Conservation (phyloP, 2,888 invertebrate genomes). For the Octonoba sinensis region DNA sequence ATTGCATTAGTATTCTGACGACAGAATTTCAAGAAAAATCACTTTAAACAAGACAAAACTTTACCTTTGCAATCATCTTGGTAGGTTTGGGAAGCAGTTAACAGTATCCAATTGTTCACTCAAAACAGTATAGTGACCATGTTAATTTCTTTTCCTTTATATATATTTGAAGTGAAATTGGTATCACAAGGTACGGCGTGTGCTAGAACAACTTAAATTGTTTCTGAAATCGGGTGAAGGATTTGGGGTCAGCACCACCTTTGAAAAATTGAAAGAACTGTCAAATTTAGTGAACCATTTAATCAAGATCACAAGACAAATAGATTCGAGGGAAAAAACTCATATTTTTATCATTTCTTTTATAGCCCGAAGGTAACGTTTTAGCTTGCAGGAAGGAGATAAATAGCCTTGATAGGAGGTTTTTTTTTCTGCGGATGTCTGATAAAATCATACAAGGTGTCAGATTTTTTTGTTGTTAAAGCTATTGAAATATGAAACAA, state of each 20-base stretch:
- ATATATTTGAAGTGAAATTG: not conserved
- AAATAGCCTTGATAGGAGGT: no score
- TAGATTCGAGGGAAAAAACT: not conserved
- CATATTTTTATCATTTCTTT: not conserved
- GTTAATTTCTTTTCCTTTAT: not conserved
- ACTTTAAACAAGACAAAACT: not conserved
- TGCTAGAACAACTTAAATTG: not conserved
- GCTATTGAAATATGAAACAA: no score
- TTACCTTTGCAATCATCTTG: slow-evolving; percentile 10
- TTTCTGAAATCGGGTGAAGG: not conserved
- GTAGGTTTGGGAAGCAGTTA: no score
- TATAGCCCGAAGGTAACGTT: no score
- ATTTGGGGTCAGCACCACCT: slow-evolving; percentile 13
- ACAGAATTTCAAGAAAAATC: no score
- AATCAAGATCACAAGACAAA: not conserved
- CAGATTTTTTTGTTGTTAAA: no score
- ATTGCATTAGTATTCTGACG: no score
- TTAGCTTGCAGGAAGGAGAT: no score
- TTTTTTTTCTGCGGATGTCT: no score
- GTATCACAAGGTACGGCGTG: slow-evolving; percentile 6
- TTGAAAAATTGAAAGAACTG: not conserved
- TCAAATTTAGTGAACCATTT: slow-evolving; percentile 13
- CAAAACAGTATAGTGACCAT: no score
- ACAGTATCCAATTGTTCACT: not conserved
- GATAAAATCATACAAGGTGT: no score